Conservation (phyloP, 1,140 invertebrate genomes). For the Temnothorax nylanderi region DNA sequence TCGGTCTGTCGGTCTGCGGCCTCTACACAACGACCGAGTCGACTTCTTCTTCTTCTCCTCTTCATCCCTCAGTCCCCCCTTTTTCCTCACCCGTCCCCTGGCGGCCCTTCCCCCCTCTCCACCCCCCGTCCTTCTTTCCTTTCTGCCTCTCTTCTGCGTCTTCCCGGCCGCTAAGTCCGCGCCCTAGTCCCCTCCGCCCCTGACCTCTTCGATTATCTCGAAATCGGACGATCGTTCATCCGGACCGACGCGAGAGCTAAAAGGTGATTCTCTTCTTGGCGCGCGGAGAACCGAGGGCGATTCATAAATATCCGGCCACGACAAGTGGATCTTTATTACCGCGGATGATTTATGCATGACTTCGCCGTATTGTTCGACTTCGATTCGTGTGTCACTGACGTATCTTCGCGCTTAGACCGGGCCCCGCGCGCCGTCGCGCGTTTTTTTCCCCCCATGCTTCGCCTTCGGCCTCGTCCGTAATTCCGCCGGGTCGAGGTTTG, state of each 20-base stretch:
- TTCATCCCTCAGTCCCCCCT: conserved; percentile 40
- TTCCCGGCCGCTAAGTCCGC: conserved; percentile 54
- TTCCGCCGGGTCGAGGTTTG: background rate
- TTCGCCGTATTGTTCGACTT: conserved; percentile 68
- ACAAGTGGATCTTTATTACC: conserved; percentile 77
- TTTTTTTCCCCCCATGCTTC: background rate
- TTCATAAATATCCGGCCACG: conserved; percentile 75
- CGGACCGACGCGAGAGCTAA: conserved; percentile 70
- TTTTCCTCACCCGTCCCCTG: conserved; percentile 48
- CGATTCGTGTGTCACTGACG: conserved; percentile 70
- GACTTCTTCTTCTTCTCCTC: conserved; percentile 55
- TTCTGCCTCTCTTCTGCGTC: conserved; percentile 47
- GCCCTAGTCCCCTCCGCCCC: conserved; percentile 74
- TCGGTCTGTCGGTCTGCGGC: conserved; percentile 76
- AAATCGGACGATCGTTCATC: conserved; percentile 76
- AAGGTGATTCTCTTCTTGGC: conserved; percentile 73
- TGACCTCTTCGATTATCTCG: conserved; percentile 77
- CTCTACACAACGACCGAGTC: conserved; percentile 70
- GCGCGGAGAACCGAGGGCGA: conserved; percentile 71
- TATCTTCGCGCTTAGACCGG: conserved; percentile 51
- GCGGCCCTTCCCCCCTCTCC: conserved; percentile 28
- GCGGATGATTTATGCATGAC: conserved; percentile 70
- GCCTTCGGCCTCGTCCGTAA: conserved; percentile 26
- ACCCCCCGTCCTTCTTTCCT: background rate
- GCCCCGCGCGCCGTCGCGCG: background rate